phyloP scores from a whole-genome alignment of 2,797 vertebrate genomes.

The Cheirogaleus major region DNA sequence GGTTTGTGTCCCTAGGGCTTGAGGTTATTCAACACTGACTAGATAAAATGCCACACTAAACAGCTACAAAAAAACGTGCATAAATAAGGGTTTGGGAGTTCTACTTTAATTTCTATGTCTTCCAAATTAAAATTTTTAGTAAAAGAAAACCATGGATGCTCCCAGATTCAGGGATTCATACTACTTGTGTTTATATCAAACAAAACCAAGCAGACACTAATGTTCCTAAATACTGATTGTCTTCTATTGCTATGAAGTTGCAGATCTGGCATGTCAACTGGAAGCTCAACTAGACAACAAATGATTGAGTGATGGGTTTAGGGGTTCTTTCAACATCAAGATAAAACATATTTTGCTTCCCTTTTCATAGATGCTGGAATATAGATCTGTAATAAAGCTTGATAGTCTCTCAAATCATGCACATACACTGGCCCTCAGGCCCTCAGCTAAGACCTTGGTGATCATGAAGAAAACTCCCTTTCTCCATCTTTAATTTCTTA shows the following conservation, averaged over 20 bases:
- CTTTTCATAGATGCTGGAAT: background rate
- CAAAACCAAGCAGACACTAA: background rate
- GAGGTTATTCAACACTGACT: conserved; percentile 25
- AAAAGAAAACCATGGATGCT: background rate
- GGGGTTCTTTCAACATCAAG: background rate
- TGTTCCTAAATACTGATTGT: background rate
- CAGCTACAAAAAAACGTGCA: background rate
- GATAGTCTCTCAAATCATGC: background rate
- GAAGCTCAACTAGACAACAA: background rate
- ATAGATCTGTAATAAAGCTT: background rate
- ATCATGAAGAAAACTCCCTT: background rate
- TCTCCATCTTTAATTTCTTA: background rate
- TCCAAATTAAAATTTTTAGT: conserved; percentile 17
- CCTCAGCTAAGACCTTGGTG: background rate
- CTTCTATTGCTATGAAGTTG: background rate
- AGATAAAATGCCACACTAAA: conserved; percentile 2
- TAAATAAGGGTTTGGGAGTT: background rate
- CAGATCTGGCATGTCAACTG: background rate
- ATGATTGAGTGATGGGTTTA: background rate
- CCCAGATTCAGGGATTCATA: background rate
- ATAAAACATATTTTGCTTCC: background rate
- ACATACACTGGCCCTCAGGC: fast-evolving
- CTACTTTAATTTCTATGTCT: background rate
- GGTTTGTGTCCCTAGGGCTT: background rate
- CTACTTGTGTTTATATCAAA: background rate